Conservation (phyloP, 2,888 invertebrate genomes). For the Mythimna lalbum region DNA sequence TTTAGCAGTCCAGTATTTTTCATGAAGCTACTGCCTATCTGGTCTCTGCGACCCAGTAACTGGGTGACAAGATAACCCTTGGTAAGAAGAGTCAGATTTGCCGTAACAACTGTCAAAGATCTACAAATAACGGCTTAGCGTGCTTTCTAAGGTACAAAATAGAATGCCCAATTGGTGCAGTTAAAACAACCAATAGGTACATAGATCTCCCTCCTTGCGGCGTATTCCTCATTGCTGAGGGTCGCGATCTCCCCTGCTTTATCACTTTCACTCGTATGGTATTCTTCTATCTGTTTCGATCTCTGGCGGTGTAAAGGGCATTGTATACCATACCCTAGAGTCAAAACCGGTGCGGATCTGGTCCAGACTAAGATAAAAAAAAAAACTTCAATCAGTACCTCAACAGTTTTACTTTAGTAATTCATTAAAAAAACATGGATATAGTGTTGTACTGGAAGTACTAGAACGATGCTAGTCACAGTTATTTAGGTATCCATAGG, state of each 20-base stretch:
- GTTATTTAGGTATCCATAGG: constrained; percentile 61
- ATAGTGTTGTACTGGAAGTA: constrained; percentile 59
- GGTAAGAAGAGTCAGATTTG: background rate
- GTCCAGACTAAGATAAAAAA: too few relatives aligned
- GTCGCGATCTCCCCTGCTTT: too few relatives aligned
- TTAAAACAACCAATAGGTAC: background rate
- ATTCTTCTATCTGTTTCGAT: too few relatives aligned
- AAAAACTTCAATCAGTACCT: constrained; percentile 30
- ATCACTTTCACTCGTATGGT: too few relatives aligned
- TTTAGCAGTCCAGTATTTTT: too few relatives aligned
- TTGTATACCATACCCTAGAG: too few relatives aligned
- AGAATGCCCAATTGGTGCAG: background rate
- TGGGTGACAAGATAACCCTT: background rate
- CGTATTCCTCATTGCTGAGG: too few relatives aligned
- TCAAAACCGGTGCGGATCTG: too few relatives aligned
- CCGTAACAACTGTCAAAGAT: background rate
- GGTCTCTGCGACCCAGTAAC: background rate
- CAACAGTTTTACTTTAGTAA: background rate
- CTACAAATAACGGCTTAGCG: background rate
- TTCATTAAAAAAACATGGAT: constrained; percentile 14
- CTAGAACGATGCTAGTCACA: constrained; percentile 75
- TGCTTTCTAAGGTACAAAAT: background rate
- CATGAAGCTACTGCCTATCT: background rate
- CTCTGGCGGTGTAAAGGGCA: too few relatives aligned
- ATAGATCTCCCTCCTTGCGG: too few relatives aligned